Evolutionary conservation across 1,140 invertebrate genomes (phyloP).

Genomic region (Hesperophylax magnus): DNA sequence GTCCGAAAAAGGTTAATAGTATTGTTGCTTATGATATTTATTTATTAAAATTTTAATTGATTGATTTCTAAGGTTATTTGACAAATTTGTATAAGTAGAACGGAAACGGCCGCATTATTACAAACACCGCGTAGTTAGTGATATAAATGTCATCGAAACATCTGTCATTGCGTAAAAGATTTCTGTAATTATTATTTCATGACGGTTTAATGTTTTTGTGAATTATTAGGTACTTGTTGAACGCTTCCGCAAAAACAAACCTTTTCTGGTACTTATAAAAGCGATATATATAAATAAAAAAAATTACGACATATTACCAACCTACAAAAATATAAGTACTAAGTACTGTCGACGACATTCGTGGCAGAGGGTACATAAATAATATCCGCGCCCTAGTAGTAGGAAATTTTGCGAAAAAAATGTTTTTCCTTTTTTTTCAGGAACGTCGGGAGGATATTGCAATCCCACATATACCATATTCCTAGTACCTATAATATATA

Average conservation of each 20-base stretch:
- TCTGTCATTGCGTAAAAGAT: slow-evolving; percentile 8
- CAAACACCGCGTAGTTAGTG: slow-evolving; percentile 1
- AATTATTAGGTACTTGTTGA: neutral
- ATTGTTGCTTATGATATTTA: neutral
- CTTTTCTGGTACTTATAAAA: too few species aligned
- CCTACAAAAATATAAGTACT: too few species aligned
- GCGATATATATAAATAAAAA: too few species aligned
- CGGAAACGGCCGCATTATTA: slow-evolving; percentile 2
- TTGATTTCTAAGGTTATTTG: slow-evolving; percentile 21
- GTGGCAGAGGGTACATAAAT: too few species aligned
- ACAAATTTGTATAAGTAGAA: slow-evolving; percentile 1
- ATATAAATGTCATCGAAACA: slow-evolving; percentile 15
- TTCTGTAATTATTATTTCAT: neutral
- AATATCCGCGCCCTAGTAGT: too few species aligned
- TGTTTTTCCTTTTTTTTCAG: too few species aligned
- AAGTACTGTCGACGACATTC: too few species aligned
- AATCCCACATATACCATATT: too few species aligned
- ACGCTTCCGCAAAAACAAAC: neutral
- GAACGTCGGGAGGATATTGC: too few species aligned
- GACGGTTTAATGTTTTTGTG: neutral
- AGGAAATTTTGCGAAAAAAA: too few species aligned
- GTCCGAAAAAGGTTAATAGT: slow-evolving; percentile 23
- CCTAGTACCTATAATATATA: too few species aligned
- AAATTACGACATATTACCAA: too few species aligned
- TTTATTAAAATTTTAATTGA: slow-evolving; percentile 10